These are phyloP conservation scores for Lepidocolaptes lacrymiger DNA, from an alignment of 2,797 vertebrate genomes.

Conservation along the genomic window DNA sequence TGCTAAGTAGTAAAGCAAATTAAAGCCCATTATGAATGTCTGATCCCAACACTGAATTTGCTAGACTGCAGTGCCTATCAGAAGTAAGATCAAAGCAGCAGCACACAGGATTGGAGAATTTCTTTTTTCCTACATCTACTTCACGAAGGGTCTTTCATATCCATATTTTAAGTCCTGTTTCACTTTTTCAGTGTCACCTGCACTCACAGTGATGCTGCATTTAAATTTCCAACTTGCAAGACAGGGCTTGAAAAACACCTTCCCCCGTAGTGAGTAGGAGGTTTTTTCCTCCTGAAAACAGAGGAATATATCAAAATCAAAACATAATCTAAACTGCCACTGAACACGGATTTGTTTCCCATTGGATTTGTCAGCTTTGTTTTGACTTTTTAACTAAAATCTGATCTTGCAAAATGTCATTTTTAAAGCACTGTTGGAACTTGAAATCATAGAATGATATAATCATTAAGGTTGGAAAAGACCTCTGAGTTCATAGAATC, in stretches of 20 bases:
- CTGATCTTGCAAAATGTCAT: background rate
- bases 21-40: background rate
- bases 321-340: background rate
- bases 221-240: background rate
- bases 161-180: background rate
- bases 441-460: background rate
- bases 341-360: accelerated
- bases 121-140: background rate
- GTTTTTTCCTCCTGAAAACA: background rate
- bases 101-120: background rate
- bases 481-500: background rate
- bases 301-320: background rate
- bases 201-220: background rate
- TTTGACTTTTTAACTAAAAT: background rate
- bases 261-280: background rate
- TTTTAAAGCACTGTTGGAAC: background rate
- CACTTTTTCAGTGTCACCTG: background rate
- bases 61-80: background rate
- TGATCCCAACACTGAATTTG: background rate
- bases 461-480: background rate
- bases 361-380: background rate
- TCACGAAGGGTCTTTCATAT: background rate
- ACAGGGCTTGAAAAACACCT: background rate
- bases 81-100: background rate
- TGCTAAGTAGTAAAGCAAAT: background rate